These are phyloP conservation scores for Neoscelio sp. DNA, from an alignment of 2,888 invertebrate species.

Conservation along the genomic window DNA sequence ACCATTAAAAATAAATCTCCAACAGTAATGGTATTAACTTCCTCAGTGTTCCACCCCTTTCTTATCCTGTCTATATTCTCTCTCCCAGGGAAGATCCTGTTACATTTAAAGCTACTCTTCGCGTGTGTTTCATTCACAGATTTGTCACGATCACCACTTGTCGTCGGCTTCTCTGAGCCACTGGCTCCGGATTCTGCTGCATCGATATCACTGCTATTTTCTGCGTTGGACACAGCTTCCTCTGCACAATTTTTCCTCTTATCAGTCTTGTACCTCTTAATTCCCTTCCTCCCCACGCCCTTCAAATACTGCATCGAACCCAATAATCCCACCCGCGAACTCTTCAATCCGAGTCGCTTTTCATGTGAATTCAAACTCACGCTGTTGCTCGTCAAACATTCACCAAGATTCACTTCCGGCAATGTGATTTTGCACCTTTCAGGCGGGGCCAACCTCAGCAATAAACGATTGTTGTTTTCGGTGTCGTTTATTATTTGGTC, in stretches of 20 bases:
- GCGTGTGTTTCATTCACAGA: constrained; percentile 66
- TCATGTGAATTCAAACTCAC: constrained; percentile 91
- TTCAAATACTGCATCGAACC: constrained; percentile 81
- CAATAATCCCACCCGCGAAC: constrained; percentile 83
- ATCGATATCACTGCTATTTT: constrained; percentile 86
- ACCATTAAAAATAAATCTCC: constrained; percentile 96
- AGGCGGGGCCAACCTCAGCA: constrained; percentile 84
- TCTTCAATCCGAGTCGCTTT: constrained; percentile 87
- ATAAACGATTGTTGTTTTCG: constrained; percentile 61
- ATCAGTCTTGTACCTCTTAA: constrained; percentile 81
- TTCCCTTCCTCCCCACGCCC: constrained; percentile 80
- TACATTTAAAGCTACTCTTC: constrained; percentile 64
- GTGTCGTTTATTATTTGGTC: constrained; percentile 70
- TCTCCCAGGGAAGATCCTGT: constrained; percentile 79
- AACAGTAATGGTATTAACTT: constrained; percentile 91
- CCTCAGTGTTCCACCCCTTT: constrained; percentile 91
- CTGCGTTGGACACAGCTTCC: constrained; percentile 77
- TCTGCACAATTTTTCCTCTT: constrained; percentile 77
- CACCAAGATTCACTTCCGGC: constrained; percentile 89
- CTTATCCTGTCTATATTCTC: constrained; percentile 81
- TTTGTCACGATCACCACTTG: constrained; percentile 68
- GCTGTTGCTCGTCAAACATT: constrained; percentile 90
- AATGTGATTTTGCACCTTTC: constrained; percentile 87
- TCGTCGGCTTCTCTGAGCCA: constrained; percentile 84
- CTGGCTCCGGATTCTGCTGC: constrained; percentile 81